Conservation (phyloP, 2,113 vertebrate genomes). For the Channa maculata region DNA sequence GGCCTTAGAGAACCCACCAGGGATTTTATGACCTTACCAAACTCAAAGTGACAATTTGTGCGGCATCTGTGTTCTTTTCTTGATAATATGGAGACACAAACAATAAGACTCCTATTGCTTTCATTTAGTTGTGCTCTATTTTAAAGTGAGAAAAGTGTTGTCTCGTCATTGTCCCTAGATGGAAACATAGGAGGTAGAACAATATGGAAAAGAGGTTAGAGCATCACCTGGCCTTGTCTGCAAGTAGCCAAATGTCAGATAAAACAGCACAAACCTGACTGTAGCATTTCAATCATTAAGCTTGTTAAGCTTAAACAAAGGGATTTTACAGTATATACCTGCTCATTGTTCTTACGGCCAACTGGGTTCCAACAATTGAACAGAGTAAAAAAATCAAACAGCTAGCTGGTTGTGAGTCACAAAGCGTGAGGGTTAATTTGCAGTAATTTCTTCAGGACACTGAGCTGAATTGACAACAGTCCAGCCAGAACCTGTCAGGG, state of each 20-base stretch:
- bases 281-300: not conserved
- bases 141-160: not conserved
- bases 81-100: not conserved
- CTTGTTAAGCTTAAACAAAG: not conserved
- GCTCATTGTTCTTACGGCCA: too few species aligned
- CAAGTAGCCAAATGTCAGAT: not conserved
- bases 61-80: too few species aligned
- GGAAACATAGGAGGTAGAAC: not conserved
- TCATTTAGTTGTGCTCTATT: not conserved
- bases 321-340: not conserved
- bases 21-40: too few species aligned
- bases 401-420: too few species aligned
- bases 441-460: constrained; percentile 6
- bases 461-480: not conserved
- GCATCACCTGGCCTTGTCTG: not conserved
- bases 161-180: constrained; percentile 6
- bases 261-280: not conserved
- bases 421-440: too few species aligned
- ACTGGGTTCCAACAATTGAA: too few species aligned
- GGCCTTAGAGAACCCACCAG: too few species aligned
- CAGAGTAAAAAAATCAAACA: too few species aligned
- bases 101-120: not conserved
- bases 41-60: not conserved
- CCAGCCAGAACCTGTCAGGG: constrained; percentile 9
- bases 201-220: not conserved